These are phyloP conservation scores for Amblyopsis rosae DNA, from an alignment of 2,113 vertebrate genomes.

Conservation along the genomic window DNA sequence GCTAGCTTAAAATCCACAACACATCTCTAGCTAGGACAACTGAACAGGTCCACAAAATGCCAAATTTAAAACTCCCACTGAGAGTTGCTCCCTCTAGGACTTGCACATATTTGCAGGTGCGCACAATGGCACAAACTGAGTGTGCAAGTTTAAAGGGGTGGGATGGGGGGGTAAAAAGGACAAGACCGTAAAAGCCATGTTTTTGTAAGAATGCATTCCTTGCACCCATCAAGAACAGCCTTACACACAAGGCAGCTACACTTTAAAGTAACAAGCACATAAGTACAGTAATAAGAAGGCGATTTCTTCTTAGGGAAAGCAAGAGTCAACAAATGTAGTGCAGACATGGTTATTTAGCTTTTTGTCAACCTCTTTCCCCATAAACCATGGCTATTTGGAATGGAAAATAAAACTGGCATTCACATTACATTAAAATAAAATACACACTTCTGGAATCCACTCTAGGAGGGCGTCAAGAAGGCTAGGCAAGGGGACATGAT, in stretches of 20 bases:
- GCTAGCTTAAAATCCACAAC: constrained; percentile 57
- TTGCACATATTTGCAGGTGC: neutral
- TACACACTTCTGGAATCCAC: constrained; percentile 43
- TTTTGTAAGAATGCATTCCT: constrained; percentile 46
- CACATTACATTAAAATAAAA: constrained; percentile 71
- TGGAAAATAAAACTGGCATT: constrained; percentile 58
- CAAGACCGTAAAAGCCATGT: constrained; percentile 14
- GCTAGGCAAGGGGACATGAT: constrained; percentile 56
- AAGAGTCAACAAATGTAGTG: constrained; percentile 73
- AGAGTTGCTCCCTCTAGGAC: constrained; percentile 31
- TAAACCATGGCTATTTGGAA: constrained; percentile 76
- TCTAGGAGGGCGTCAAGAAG: constrained; percentile 43
- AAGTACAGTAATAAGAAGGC: constrained; percentile 66
- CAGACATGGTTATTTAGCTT: constrained; percentile 70
- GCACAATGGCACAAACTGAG: constrained; percentile 14
- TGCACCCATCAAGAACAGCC: constrained; percentile 56
- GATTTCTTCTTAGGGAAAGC: constrained; percentile 59
- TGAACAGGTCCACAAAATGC: constrained; percentile 38
- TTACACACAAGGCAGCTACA: constrained; percentile 56
- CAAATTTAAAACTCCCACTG: constrained; percentile 28
- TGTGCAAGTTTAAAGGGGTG: neutral
- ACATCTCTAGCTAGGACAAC: constrained; percentile 40
- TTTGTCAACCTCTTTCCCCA: constrained; percentile 49
- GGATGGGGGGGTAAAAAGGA: constrained; percentile 43
- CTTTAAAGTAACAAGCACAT: constrained; percentile 62